A percentile compares a stretch with the other conserved stretches of the same genome.
phyloP scores from a whole-genome alignment of 2,797 vertebrate species.

The Mus caroli region DNA sequence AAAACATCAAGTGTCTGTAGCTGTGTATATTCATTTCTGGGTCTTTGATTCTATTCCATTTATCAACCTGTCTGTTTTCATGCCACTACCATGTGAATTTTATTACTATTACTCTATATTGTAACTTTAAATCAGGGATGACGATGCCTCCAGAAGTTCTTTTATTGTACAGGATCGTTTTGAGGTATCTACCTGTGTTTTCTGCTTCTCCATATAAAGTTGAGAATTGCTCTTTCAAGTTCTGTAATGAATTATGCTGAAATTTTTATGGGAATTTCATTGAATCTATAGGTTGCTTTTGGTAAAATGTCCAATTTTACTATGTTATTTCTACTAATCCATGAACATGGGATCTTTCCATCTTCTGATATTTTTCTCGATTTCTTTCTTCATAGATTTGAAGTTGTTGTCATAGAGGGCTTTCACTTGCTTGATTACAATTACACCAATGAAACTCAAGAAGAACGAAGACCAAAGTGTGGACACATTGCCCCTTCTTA shows the following conservation, averaged over 20 bases:
- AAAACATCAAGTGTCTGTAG: neutral
- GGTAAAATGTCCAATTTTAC: neutral
- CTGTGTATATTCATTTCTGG: neutral
- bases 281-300: neutral
- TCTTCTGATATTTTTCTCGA: neutral
- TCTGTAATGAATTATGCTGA: no score
- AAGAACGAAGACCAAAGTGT: no score
- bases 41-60: neutral
- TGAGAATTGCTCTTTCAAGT: neutral
- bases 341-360: neutral
- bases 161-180: neutral
- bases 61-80: neutral
- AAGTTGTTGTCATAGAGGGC: neutral
- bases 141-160: neutral
- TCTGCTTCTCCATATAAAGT: neutral
- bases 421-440: neutral
- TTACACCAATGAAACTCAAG: no score
- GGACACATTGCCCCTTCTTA: no score
- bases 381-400: neutral
- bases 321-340: neutral
- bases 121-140: neutral
- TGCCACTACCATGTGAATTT: neutral
- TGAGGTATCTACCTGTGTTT: neutral
- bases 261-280: no score
- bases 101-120: neutral